phyloP scores from a whole-genome alignment of 2,888 invertebrate species.

The Shargacucullia verbasci region DNA sequence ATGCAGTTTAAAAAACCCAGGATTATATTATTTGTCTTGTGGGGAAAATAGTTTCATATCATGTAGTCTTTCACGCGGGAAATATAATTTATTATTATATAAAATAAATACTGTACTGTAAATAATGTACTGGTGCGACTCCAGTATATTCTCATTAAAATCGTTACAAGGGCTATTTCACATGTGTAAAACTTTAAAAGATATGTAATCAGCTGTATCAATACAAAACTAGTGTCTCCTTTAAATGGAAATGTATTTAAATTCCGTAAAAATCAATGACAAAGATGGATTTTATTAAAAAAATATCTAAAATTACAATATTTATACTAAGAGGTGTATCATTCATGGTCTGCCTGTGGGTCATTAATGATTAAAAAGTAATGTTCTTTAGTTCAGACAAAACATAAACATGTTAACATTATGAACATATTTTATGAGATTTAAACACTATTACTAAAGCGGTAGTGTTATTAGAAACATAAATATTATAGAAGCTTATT shows the following conservation, averaged over 20 bases:
- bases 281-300: constrained; percentile 20
- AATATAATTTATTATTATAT: no score
- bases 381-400: constrained; percentile 22
- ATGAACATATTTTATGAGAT: constrained; percentile 19
- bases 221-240: constrained; percentile 28
- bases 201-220: constrained; percentile 32
- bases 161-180: constrained; percentile 34
- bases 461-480: constrained; percentile 5
- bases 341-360: constrained; percentile 46
- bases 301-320: constrained; percentile 29
- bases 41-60: no score
- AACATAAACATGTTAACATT: constrained; percentile 18
- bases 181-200: no score
- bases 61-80: no score
- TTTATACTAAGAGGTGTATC: constrained; percentile 48
- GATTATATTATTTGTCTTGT: no score
- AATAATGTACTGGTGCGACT: not conserved
- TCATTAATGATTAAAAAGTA: constrained; percentile 13
- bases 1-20: no score
- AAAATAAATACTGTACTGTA: no score
- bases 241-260: constrained; percentile 46
- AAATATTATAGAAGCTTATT: constrained; percentile 5
- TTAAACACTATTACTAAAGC: constrained; percentile 8
- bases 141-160: constrained; percentile 15
- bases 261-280: constrained; percentile 28